Base-by-base conservation (phyloP, 2,113 vertebrate genomes). In the Salvelinus fontinalis region DNA sequence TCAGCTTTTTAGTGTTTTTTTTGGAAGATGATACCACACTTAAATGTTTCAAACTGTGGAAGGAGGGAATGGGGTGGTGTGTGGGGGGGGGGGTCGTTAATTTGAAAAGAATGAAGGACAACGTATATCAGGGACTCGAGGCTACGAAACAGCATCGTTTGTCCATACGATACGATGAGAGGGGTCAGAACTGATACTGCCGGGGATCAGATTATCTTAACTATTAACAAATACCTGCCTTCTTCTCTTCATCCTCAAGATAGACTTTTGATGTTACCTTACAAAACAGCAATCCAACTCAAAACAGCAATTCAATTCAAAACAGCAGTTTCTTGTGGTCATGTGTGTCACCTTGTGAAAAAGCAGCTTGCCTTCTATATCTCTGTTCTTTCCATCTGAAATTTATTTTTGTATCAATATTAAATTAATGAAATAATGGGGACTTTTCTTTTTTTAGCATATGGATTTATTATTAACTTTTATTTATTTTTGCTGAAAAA, bases 391-490 rank as follows among this genome's bases (percentile, higher is more conserved):
- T 87, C 80, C 91, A 91, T 92, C 87, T 89, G 86, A 91, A 92
- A 92, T 90, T 92, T 92, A 93, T 92, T 93, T 93, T 93, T 93
- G 85, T 92, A 91, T 92, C 67, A 80, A 87, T 93, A 88, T 88
- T 90, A 86, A 81, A 88, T 92, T 88, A 83, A 88, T 88, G 90
- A 86, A 81, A 88, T 92, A 88, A 83, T 86, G 88, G 85, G 8
- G 87, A 90, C 79, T 88, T 84, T 93, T 80, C 88, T 54, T 18
- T 54, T 18, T 90, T 87, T 85, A 89, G 93, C 93, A 94, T 94
- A 92, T 94, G 92, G 86, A 54, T 89, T 90, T 87, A 84, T 80
- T 81, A 86, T 89, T 80, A 82, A 73, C 86, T 75, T 84, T 12
- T 3, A 2, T 0, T 7, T 7, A 1, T 90, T 85, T 90, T 90